Percentiles rank a stretch among this genome's conserved stretches.
Conservation (phyloP, 1,140 invertebrate species). For the Drosophila elegans region DNA sequence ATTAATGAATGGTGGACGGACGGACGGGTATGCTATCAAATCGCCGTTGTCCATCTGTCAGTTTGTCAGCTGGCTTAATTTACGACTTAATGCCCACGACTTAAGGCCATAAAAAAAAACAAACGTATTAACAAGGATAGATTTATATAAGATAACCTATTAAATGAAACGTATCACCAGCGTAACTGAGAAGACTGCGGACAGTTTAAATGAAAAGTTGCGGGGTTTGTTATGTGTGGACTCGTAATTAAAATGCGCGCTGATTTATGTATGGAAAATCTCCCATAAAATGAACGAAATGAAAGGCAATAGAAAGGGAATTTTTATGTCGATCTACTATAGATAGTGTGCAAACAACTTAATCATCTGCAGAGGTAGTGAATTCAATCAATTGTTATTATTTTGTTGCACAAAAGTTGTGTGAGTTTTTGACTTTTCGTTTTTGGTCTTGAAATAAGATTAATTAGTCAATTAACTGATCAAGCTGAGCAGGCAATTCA, state of each 20-base stretch:
- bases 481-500: too few relatives aligned
- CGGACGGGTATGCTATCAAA: slow-evolving; percentile 36
- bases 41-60: slow-evolving; percentile 33
- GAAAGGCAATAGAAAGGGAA: background rate
- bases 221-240: too few relatives aligned
- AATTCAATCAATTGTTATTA: background rate
- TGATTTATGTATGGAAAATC: slow-evolving; percentile 14
- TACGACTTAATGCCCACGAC: slow-evolving; percentile 41
- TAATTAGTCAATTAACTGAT: slow-evolving; percentile 1
- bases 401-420: background rate
- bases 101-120: slow-evolving; percentile 29
- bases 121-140: slow-evolving; percentile 31
- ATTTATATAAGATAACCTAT: slow-evolving; percentile 44
- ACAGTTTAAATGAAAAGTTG: slow-evolving; percentile 34
- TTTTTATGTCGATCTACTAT: background rate
- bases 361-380: background rate
- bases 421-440: too few relatives aligned
- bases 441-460: background rate
- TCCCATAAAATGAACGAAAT: background rate
- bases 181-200: slow-evolving; percentile 21
- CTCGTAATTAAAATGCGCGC: slow-evolving; percentile 9
- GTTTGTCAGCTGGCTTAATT: slow-evolving; percentile 33
- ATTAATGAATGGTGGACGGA: slow-evolving; percentile 29
- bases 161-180: background rate
- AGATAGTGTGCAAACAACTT: background rate